Conservation (phyloP, 2,797 vertebrate genomes). For the Muraenolepis orangiensis region DNA sequence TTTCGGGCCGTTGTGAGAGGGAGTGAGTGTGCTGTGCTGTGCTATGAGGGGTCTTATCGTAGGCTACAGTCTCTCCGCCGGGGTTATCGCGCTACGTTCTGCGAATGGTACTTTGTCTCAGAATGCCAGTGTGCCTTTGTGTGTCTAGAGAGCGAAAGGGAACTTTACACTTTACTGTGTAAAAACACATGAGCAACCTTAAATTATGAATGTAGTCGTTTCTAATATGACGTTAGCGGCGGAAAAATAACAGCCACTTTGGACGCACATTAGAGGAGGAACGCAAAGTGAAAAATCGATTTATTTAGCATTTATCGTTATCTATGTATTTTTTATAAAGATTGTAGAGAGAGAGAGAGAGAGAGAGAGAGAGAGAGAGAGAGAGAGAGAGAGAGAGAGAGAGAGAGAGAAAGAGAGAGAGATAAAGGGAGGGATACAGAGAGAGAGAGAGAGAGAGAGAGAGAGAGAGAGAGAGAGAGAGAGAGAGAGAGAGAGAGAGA, state of each 20-base stretch:
- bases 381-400: not conserved
- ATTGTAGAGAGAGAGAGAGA: not conserved
- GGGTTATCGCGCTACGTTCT: not conserved
- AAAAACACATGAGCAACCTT: not conserved
- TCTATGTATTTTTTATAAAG: not conserved
- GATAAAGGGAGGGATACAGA: not conserved
- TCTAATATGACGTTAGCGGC: not conserved
- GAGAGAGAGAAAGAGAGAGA: not conserved
- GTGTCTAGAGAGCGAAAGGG: too few species aligned
- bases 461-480: too few species aligned
- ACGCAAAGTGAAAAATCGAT: not conserved
- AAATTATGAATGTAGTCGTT: not conserved
- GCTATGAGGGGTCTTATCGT: too few species aligned
- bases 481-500: too few species aligned
- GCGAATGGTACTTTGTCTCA: not conserved
- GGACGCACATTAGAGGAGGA: not conserved
- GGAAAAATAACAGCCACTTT: not conserved
- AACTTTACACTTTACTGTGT: too few species aligned
- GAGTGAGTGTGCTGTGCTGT: too few species aligned
- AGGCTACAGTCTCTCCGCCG: too few species aligned
- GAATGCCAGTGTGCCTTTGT: not conserved
- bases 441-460: too few species aligned
- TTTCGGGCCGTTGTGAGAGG: not conserved
- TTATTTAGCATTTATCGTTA: not conserved
- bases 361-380: not conserved